Conservation (phyloP, 2,113 vertebrate genomes). For the Empidonax traillii region DNA sequence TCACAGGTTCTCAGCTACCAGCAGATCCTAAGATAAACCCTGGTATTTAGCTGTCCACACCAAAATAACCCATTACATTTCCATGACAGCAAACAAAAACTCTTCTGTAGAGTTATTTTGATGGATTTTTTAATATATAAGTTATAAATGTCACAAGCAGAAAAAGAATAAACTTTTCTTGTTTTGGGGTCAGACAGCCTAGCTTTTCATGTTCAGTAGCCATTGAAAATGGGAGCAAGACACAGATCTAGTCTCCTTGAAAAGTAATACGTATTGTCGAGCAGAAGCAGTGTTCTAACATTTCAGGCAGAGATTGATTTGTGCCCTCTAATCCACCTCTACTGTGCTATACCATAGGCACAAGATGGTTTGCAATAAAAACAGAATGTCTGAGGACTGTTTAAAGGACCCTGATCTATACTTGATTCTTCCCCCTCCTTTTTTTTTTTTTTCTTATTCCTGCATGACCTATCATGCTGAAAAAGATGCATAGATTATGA, state of each 20-base stretch:
- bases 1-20: not conserved
- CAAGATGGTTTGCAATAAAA: not conserved
- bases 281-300: not conserved
- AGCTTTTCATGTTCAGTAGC: not conserved
- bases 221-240: not conserved
- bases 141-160: not conserved
- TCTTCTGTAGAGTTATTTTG: not conserved
- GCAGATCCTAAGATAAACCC: not conserved
- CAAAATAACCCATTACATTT: not conserved
- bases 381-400: not conserved
- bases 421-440: not conserved
- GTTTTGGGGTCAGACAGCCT: not conserved
- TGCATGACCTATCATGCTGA: not conserved
- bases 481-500: not conserved
- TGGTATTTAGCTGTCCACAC: not conserved
- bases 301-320: slow-evolving; percentile 27
- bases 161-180: not conserved
- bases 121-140: not conserved
- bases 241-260: not conserved
- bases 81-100: not conserved
- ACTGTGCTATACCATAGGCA: not conserved
- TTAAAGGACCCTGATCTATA: not conserved
- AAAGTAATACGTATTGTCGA: not conserved
- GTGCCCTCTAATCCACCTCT: not conserved
- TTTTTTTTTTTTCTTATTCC: not conserved